A percentile compares a stretch with the other conserved stretches of the same genome.
phyloP scores from a whole-genome alignment of 1,140 invertebrate genomes.

The Ctenoplectra terminalis region DNA sequence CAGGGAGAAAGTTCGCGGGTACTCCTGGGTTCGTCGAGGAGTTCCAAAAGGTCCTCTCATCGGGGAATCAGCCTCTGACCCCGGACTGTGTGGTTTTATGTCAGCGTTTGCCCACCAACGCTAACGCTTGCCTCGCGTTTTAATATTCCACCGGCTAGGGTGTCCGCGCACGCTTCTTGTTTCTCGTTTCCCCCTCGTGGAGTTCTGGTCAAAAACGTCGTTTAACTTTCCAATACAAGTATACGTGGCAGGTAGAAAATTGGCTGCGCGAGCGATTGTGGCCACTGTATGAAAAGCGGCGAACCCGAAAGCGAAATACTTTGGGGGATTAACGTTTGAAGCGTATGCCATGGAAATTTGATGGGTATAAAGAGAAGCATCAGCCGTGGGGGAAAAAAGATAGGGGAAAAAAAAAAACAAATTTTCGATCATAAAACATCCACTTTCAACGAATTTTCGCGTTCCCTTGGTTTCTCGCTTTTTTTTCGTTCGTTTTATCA shows the following conservation, averaged over 20 bases:
- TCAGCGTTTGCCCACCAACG: neutral
- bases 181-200: constrained; percentile 3
- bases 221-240: constrained; percentile 60
- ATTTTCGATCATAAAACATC: too few relatives aligned
- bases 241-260: constrained; percentile 54
- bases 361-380: constrained; percentile 32
- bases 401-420: too few relatives aligned
- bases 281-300: constrained; percentile 50
- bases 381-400: constrained; percentile 5
- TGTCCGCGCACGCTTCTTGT: neutral
- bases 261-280: constrained; percentile 24
- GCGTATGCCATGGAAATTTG: constrained; percentile 22
- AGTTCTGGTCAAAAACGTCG: constrained; percentile 49
- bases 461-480: neutral
- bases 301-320: constrained; percentile 48
- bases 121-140: constrained; percentile 27
- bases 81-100: neutral
- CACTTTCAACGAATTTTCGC: neutral
- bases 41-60: constrained; percentile 11
- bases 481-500: neutral
- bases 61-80: constrained; percentile 24
- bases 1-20: constrained; percentile 35
- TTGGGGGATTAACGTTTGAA: constrained; percentile 57
- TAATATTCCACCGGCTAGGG: constrained; percentile 40
- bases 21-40: constrained; percentile 3